Conservation (phyloP, 2,113 vertebrate species). For the Otis tarda region DNA sequence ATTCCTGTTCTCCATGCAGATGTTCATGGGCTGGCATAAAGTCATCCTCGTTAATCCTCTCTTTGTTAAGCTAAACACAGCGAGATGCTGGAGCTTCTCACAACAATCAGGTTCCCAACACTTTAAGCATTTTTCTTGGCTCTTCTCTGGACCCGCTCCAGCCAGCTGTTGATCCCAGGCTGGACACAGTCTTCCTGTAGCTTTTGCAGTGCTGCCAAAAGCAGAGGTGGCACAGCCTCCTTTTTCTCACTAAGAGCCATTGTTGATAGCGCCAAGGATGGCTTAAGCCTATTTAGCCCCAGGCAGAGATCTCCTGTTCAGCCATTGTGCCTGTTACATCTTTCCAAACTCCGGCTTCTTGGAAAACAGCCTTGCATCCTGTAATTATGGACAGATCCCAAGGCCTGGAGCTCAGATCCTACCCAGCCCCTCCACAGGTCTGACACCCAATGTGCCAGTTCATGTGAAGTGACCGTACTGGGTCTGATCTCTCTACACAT, state of each 20-base stretch:
- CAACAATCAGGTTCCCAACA: neutral
- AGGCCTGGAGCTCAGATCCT: neutral
- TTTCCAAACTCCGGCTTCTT: neutral
- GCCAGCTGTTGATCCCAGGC: neutral
- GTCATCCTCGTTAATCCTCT: neutral
- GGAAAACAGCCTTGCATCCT: neutral
- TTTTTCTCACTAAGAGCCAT: rapidly evolving
- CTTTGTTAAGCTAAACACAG: neutral
- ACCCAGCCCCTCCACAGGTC: neutral
- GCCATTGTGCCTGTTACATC: neutral
- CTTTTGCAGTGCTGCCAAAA: neutral
- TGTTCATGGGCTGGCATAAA: neutral
- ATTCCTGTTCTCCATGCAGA: neutral
- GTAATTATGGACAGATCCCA: neutral
- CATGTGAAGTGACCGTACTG: rapidly evolving
- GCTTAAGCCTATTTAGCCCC: neutral
- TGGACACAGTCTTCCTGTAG: neutral
- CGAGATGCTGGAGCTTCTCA: neutral
- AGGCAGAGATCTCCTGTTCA: neutral
- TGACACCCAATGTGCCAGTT: neutral
- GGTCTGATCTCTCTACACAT: rapidly evolving
- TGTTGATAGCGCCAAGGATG: neutral
- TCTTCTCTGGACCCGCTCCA: neutral
- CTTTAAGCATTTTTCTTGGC: neutral
- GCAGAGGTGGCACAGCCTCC: neutral